These are phyloP conservation scores for Halichoerus grypus DNA, from an alignment of 2,113 vertebrate genomes.

Conservation along the genomic window DNA sequence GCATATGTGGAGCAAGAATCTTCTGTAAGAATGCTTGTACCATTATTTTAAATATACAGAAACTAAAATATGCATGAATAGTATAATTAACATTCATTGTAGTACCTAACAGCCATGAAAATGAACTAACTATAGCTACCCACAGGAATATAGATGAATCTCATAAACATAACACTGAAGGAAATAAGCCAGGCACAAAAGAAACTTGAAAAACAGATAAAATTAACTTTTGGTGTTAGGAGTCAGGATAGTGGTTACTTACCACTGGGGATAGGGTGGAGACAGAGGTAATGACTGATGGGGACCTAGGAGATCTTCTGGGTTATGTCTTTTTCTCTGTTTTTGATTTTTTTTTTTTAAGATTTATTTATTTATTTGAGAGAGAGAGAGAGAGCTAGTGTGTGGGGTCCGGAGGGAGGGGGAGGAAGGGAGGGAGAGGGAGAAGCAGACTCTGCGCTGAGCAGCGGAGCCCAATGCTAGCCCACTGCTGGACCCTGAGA, in stretches of 20 bases:
- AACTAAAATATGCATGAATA: background rate
- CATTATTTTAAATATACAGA: background rate
- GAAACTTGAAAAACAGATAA: background rate
- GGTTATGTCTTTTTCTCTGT: background rate
- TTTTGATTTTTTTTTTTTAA: background rate
- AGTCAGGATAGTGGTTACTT: background rate
- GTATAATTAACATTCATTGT: background rate
- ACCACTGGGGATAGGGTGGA: background rate
- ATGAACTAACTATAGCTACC: background rate
- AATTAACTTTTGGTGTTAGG: background rate
- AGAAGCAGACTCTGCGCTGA: background rate
- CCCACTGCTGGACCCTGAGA: background rate
- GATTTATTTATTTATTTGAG: background rate
- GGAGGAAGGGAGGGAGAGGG: background rate
- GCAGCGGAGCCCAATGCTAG: background rate
- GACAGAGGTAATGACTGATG: background rate
- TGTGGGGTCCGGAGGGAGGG: background rate
- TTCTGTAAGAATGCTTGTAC: background rate
- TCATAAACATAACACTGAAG: background rate
- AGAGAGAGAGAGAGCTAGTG: background rate
- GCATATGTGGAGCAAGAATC: background rate
- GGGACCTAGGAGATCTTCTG: background rate
- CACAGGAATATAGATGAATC: background rate
- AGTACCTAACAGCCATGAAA: background rate
- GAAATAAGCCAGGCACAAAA: background rate